Evolutionary conservation across 2,113 vertebrate species (phyloP).

Genomic region (Elaphurus davidianus): DNA sequence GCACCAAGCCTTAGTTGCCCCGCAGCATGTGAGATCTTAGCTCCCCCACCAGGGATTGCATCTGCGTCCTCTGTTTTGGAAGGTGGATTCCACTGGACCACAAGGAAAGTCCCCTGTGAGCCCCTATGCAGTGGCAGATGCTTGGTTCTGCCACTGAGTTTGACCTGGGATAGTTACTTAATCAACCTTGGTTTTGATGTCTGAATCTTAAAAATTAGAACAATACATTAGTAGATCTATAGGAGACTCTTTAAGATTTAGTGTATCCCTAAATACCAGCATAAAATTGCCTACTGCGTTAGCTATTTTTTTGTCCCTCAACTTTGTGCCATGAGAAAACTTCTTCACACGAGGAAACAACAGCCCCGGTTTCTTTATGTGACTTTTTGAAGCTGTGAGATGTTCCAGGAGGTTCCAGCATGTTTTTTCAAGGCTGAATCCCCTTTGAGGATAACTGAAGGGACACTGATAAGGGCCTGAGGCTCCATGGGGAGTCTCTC

Average conservation of each 20-base stretch:
- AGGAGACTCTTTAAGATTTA: not conserved
- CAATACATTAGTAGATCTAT: not conserved
- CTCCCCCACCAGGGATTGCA: not conserved
- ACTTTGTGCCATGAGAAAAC: not conserved
- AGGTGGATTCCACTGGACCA: not conserved
- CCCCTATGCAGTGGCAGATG: not conserved
- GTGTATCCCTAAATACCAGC: not conserved
- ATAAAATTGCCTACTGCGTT: fast-evolving
- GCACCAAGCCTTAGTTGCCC: not conserved
- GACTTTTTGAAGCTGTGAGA: not conserved
- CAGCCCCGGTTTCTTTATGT: not conserved
- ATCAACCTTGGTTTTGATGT: not conserved
- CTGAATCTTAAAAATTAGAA: not conserved
- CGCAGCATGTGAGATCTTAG: not conserved
- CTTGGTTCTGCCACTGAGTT: not conserved
- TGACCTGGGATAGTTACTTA: not conserved
- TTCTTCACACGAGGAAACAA: not conserved
- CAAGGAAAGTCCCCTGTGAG: not conserved
- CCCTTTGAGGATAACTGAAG: not conserved
- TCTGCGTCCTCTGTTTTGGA: not conserved
- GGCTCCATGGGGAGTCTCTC: not conserved
- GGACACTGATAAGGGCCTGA: not conserved
- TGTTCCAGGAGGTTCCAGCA: not conserved
- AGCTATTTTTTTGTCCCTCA: too few relatives aligned
- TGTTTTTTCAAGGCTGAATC: not conserved